These are phyloP conservation scores for Peromyscus polionotus DNA, from an alignment of 2,113 vertebrate genomes.

Conservation along the genomic window DNA sequence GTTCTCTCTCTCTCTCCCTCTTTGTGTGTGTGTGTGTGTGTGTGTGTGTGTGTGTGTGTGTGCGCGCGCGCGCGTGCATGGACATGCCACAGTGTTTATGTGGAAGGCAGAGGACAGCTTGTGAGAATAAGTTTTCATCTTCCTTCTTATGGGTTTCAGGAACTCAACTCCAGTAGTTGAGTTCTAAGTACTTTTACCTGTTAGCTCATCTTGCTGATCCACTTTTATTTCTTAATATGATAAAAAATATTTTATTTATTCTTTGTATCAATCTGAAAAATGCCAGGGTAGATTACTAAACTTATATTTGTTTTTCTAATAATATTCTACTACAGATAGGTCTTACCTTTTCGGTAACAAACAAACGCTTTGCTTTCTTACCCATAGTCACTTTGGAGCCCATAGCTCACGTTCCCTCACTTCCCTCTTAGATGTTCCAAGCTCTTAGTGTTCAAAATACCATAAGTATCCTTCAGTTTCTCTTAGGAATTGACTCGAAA, in stretches of 20 bases:
- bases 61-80: neutral
- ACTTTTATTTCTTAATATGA: constrained; percentile 10
- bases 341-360: neutral
- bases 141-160: neutral
- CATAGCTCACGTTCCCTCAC: neutral
- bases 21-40: neutral
- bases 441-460: neutral
- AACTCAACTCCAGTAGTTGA: neutral
- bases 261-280: neutral
- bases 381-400: neutral
- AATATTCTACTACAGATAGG: neutral
- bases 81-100: neutral
- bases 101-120: neutral
- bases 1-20: too few relatives aligned
- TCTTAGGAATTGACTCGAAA: constrained; percentile 55
- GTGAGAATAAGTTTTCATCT: neutral
- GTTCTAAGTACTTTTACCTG: neutral
- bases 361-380: neutral
- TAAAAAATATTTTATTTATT: neutral
- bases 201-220: neutral
- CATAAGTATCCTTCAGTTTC: constrained; percentile 27
- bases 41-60: neutral
- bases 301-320: neutral
- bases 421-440: constrained; percentile 10
- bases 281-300: constrained; percentile 22